Percentiles rank a stretch among this genome's conserved stretches.
phyloP scores from a whole-genome alignment of 2,888 invertebrate genomes.

The Cryptophagus acutangulus region DNA sequence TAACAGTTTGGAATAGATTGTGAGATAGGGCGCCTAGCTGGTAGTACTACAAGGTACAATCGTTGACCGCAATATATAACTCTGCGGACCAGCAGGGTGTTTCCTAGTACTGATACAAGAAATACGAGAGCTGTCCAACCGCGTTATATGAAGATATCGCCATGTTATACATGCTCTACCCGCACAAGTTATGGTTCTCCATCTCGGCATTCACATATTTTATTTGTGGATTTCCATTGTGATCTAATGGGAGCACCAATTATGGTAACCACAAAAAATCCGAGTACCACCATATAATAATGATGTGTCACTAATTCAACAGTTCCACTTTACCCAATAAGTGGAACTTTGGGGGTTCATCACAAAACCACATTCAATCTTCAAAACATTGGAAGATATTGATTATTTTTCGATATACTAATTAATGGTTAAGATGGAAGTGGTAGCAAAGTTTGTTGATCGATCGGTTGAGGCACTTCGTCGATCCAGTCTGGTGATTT shows the following conservation, averaged over 20 bases:
- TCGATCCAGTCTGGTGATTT: no score
- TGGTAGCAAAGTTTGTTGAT: no score
- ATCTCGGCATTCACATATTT: conserved; percentile 28
- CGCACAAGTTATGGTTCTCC: conserved; percentile 41
- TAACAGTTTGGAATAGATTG: conserved; percentile 24
- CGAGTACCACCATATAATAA: no score
- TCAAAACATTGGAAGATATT: background rate
- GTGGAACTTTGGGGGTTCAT: no score
- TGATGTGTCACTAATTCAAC: no score
- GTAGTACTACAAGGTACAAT: conserved; percentile 44
- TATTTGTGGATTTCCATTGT: no score
- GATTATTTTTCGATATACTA: no score
- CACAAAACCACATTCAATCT: background rate
- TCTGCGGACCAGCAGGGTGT: conserved; percentile 46
- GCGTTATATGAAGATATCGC: conserved; percentile 49
- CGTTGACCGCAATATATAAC: conserved; percentile 46
- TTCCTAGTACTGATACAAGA: conserved; percentile 48
- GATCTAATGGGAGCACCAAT: no score
- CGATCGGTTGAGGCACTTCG: no score
- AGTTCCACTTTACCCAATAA: no score
- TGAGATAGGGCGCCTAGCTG: conserved; percentile 42
- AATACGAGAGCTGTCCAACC: conserved; percentile 46
- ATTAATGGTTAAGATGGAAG: no score
- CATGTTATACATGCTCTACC: conserved; percentile 43
- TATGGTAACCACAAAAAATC: no score